Base-by-base conservation (phyloP, 1,140 invertebrate species). In the Drosophila lini region DNA sequence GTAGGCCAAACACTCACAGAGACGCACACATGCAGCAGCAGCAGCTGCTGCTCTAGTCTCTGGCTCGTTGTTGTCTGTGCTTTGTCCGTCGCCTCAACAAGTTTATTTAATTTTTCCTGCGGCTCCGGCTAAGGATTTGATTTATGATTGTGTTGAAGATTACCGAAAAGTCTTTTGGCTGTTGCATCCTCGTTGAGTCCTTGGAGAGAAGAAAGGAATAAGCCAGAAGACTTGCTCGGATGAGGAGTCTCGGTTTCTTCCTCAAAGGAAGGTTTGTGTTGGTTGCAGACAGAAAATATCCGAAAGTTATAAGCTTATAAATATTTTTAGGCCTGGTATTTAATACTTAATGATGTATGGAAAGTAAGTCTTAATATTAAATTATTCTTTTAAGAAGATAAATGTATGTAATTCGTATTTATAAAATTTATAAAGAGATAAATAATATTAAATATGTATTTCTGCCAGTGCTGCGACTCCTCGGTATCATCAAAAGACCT, bases 1-100 rank as follows among this genome's bases (percentile, higher is more conserved):
- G 81, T 83, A 83, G 81, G 81, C 81, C 81, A 83, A 83, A 84
- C 80, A 82, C 57, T 44, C 74, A 76, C 70, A 65, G 68, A 67
- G 60, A 75, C 47, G 44, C 50, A 62, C 44, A 55, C 22, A 40
- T 36, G 44, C 13, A 42, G 25, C 32, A 50, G 45, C 40, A 32
- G 19, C 48, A 22, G 50, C 50, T 15, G 50, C 25, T 44, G 32
- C 47, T 44, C 48, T 7, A 52, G 28, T 52, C 48, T 34, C 31
- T 6, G 13, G 16, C 45, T 16, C 6, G 48, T 44, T 31, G 45
- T 48, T 74, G 70, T 74, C 48, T 63, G 48, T 16, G 25, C 40
- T 55, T 74, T 74, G 65, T 68, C 52, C 53, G 65, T 22, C 41
- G 40, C 45, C 70, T 61, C 47, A 73, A 73, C 70, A 73, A 74